These are phyloP conservation scores for Congeria kusceri DNA, from an alignment of 2,888 invertebrate genomes.

Conservation along the genomic window DNA sequence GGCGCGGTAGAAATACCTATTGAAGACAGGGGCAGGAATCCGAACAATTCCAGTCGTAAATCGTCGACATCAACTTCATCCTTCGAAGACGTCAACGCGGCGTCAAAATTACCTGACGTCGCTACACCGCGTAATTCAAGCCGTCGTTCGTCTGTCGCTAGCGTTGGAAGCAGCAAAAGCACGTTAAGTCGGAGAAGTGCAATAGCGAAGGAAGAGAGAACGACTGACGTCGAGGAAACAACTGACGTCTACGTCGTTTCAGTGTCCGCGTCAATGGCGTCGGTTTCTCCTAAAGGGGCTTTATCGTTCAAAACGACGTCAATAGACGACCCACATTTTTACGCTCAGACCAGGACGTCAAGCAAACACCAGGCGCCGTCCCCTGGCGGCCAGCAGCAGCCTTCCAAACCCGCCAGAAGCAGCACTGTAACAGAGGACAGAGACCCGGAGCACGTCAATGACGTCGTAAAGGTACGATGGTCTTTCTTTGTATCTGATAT, in stretches of 20 bases:
- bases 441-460: constrained; percentile 90
- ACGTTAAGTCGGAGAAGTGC: constrained; percentile 1
- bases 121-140: constrained; percentile 10
- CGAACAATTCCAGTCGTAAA: constrained; percentile 21
- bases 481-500: not conserved
- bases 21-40: constrained; percentile 11
- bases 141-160: constrained; percentile 18
- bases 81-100: constrained; percentile 47
- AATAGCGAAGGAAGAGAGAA: not conserved
- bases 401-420: constrained; percentile 25
- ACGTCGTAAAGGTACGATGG: constrained; percentile 88
- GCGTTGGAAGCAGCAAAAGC: not conserved
- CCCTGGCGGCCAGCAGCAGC: not conserved
- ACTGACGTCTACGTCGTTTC: constrained; percentile 12
- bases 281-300: constrained; percentile 20
- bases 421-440: constrained; percentile 2
- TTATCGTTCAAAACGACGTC: constrained; percentile 54
- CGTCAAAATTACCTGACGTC: not conserved
- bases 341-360: constrained; percentile 39
- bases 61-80: constrained; percentile 64
- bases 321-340: constrained; percentile 42
- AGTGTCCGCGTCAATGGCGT: constrained; percentile 15
- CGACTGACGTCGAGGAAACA: constrained; percentile 17
- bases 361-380: constrained; percentile 8
- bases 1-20: constrained; percentile 42